phyloP scores from a whole-genome alignment of 2,113 vertebrate genomes.

The Corynorhinus townsendii region DNA sequence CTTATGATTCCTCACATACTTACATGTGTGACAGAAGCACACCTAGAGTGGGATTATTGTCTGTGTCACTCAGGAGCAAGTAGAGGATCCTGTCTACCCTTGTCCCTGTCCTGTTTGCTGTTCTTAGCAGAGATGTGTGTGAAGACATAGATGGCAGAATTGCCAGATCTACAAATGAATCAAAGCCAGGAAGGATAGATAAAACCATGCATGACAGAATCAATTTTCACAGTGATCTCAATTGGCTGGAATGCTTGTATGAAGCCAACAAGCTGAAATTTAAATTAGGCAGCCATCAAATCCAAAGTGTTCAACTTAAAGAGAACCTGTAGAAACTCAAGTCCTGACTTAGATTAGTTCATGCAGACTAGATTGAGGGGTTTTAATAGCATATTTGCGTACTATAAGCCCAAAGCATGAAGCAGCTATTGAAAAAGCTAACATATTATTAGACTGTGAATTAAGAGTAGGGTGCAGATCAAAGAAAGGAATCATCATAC shows the following conservation, averaged over 20 bases:
- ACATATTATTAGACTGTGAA: background rate
- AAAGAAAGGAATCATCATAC: background rate
- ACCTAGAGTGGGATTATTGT: background rate
- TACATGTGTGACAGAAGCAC: background rate
- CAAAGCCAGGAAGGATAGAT: background rate
- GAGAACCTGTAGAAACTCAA: background rate
- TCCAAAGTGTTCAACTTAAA: background rate
- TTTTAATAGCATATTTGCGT: constrained; percentile 5
- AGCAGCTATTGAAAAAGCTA: background rate
- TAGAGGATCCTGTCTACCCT: background rate
- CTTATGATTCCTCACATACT: background rate
- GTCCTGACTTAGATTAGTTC: background rate
- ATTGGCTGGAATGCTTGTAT: background rate
- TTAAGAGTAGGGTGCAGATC: background rate
- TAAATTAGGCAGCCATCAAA: background rate
- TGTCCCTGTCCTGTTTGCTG: background rate
- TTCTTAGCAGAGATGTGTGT: background rate
- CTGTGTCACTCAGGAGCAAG: background rate
- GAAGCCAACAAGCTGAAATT: constrained; percentile 26
- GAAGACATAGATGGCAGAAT: constrained; percentile 30
- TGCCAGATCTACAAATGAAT: constrained; percentile 18
- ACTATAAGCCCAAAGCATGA: background rate
- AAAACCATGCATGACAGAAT: background rate
- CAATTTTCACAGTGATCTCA: constrained; percentile 30
- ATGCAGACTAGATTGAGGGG: background rate